Evolutionary conservation across 2,113 vertebrate species (phyloP).

Genomic region (Gobiocypris rarus): DNA sequence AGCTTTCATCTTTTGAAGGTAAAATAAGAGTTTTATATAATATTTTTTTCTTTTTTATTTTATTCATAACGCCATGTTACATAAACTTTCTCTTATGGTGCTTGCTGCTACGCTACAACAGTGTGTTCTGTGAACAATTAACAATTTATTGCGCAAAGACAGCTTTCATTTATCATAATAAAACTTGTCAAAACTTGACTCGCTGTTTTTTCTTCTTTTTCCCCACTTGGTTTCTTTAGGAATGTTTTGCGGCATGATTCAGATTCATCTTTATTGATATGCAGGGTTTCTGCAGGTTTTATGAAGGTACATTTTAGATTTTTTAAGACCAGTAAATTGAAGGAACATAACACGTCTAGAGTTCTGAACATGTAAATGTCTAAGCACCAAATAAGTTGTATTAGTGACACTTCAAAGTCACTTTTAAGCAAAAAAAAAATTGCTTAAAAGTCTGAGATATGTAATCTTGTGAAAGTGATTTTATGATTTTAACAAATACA

Average conservation of each 20-base stretch:
- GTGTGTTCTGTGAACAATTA: constrained; percentile 46
- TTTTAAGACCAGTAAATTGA: too few relatives aligned
- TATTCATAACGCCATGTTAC: constrained; percentile 21
- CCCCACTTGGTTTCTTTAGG: not conserved
- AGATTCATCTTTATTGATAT: not conserved
- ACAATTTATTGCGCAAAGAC: constrained; percentile 21
- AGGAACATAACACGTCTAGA: too few relatives aligned
- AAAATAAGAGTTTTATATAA: constrained; percentile 19
- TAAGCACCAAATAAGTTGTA: too few relatives aligned
- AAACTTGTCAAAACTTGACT: not conserved
- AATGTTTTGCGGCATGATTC: not conserved
- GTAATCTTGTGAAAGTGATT: too few relatives aligned
- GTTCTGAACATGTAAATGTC: too few relatives aligned
- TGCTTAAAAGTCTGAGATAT: too few relatives aligned
- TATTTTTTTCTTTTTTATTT: constrained; percentile 15
- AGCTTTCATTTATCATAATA: constrained; percentile 26
- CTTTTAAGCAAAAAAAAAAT: too few relatives aligned
- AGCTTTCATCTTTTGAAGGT: constrained; percentile 21
- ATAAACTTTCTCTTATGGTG: constrained; percentile 38
- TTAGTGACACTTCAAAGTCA: too few relatives aligned
- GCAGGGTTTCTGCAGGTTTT: too few relatives aligned
- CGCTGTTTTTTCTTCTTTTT: not conserved
- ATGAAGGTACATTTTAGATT: too few relatives aligned
- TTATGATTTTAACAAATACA: too few relatives aligned
- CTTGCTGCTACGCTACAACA: constrained; percentile 24